Evolutionary conservation across 2,888 invertebrate genomes (phyloP).

Genomic region (Drosophila pullipes): DNA sequence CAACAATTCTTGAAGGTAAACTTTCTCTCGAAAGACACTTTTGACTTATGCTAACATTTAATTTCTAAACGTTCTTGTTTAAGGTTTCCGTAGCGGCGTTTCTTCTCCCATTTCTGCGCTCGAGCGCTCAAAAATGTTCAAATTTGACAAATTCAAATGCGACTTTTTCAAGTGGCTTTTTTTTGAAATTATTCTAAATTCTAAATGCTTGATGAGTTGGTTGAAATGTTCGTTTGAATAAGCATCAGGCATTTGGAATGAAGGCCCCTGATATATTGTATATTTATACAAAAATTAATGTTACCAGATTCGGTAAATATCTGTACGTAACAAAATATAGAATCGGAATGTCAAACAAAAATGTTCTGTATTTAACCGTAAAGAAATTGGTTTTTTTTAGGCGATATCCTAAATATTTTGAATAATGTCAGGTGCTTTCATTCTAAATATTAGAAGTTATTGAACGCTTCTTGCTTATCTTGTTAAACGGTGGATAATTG

Average conservation of each 20-base stretch:
- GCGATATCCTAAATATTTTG: conserved; percentile 13
- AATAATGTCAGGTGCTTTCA: conserved; percentile 39
- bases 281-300: neutral
- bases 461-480: conserved; percentile 18
- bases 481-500: conserved; percentile 46
- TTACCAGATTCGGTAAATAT: conserved; percentile 2
- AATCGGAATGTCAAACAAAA: conserved; percentile 6
- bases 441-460: conserved; percentile 37
- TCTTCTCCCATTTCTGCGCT: conserved; percentile 44
- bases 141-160: conserved; percentile 35
- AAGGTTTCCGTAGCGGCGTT: conserved; percentile 79
- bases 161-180: conserved; percentile 14
- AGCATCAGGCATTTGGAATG: conserved; percentile 32
- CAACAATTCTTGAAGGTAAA: conserved; percentile 22
- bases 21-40: conserved; percentile 26
- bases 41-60: conserved; percentile 44
- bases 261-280: conserved; percentile 19
- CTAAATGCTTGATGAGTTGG: conserved; percentile 22
- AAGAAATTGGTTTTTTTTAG: neutral
- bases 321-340: neutral
- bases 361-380: neutral
- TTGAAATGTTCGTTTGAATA: conserved; percentile 27
- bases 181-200: conserved; percentile 11
- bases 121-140: conserved; percentile 44
- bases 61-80: conserved; percentile 50